Evolutionary conservation across 1,140 invertebrate genomes (phyloP).

Genomic region (Drosophila takahashii): DNA sequence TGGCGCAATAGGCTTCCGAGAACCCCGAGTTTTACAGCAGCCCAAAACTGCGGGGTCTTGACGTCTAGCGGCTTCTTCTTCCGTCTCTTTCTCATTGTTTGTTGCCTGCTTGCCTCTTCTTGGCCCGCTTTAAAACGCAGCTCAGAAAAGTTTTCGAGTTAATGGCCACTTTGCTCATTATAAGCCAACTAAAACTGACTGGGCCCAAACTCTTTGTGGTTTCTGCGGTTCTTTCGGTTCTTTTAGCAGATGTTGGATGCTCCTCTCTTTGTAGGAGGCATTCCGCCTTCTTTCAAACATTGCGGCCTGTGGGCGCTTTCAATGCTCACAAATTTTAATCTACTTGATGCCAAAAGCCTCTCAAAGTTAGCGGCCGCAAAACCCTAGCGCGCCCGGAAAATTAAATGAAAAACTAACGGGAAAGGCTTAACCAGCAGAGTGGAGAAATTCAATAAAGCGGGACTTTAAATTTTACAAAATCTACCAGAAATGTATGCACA

Average conservation of each 20-base stretch:
- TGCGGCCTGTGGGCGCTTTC: constrained; percentile 50
- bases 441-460: not conserved
- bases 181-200: constrained; percentile 75
- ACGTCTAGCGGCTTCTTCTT: constrained; percentile 41
- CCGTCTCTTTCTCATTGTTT: not conserved
- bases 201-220: constrained; percentile 69
- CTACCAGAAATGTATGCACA: not conserved
- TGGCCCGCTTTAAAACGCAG: constrained; percentile 59
- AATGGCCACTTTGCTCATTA: constrained; percentile 78
- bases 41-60: constrained; percentile 48
- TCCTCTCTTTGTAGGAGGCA: constrained; percentile 1
- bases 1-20: constrained; percentile 69
- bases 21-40: constrained; percentile 59
- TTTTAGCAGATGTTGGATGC: constrained; percentile 22
- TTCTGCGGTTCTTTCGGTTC: constrained; percentile 53
- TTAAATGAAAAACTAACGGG: constrained; percentile 18
- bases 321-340: constrained; percentile 69
- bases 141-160: constrained; percentile 69
- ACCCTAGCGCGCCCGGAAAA: constrained; percentile 8
- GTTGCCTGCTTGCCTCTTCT: constrained; percentile 8
- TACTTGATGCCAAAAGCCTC: constrained; percentile 53
- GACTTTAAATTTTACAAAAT: not conserved
- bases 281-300: constrained; percentile 1
- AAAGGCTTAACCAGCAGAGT: not conserved
- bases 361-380: constrained; percentile 49